Conservation (phyloP, 2,113 vertebrate species). For the Periophthalmodon schlosseri region DNA sequence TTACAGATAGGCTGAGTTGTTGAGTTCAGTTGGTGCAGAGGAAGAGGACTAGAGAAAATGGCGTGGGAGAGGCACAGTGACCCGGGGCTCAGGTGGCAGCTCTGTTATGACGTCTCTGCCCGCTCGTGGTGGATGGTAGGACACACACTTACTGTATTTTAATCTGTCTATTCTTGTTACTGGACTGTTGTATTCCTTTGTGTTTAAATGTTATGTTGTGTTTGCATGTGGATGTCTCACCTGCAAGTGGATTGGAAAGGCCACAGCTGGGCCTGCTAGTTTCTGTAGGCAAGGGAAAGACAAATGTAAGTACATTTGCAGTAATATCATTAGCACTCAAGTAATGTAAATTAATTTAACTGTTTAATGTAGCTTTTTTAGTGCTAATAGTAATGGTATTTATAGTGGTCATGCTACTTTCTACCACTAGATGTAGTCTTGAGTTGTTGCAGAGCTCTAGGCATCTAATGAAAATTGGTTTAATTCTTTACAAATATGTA, state of each 20-base stretch:
- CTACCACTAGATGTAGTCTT: background rate
- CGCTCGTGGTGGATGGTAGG: slow-evolving; percentile 82
- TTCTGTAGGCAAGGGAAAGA: background rate
- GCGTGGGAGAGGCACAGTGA: slow-evolving; percentile 71
- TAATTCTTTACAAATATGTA: too few species aligned
- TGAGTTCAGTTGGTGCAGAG: slow-evolving; percentile 9
- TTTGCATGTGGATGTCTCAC: background rate
- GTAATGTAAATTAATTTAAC: background rate
- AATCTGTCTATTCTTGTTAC: slow-evolving; percentile 25
- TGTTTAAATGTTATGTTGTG: slow-evolving; percentile 9
- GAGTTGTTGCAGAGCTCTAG: background rate
- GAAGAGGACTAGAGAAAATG: slow-evolving; percentile 72
- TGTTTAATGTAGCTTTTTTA: background rate
- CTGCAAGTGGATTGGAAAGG: background rate
- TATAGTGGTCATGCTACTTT: background rate
- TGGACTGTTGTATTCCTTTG: slow-evolving; percentile 1
- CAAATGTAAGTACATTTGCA: background rate
- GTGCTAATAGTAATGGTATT: background rate
- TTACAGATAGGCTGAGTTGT: slow-evolving; percentile 56
- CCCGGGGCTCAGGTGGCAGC: slow-evolving; percentile 80
- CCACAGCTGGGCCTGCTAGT: background rate
- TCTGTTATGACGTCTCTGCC: slow-evolving; percentile 80
- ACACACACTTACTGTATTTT: slow-evolving; percentile 47
- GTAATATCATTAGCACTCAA: background rate
- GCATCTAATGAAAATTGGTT: too few species aligned